These are phyloP conservation scores for Xanthia togata DNA, from an alignment of 2,888 invertebrate species.

Conservation along the genomic window DNA sequence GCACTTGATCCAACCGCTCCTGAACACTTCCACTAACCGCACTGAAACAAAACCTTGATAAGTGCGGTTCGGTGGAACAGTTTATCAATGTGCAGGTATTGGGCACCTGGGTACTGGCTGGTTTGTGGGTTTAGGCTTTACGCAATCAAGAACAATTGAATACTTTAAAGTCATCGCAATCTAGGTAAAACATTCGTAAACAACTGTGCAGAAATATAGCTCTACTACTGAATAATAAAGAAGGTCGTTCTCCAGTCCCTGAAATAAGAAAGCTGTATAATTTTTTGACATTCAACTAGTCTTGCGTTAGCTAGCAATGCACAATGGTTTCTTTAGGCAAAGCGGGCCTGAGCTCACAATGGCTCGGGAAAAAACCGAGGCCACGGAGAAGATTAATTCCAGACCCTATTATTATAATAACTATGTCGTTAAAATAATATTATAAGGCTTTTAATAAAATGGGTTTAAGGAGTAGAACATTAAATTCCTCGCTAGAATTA, in stretches of 20 bases:
- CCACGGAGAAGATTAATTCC: slow-evolving; percentile 49
- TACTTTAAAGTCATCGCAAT: neutral
- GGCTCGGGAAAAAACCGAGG: slow-evolving; percentile 40
- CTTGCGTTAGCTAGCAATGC: slow-evolving; percentile 46
- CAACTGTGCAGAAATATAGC: slow-evolving; percentile 13
- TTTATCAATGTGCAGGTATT: neutral
- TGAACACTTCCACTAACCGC: neutral
- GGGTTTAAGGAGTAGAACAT: slow-evolving; percentile 21
- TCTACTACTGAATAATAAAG: slow-evolving; percentile 33
- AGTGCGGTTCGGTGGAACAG: neutral
- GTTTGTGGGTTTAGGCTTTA: neutral
- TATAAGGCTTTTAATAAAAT: slow-evolving; percentile 25
- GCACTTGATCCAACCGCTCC: neutral
- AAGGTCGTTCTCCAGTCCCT: slow-evolving; percentile 10
- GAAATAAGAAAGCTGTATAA: slow-evolving; percentile 51
- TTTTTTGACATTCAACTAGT: slow-evolving; percentile 55
- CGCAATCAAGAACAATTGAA: neutral
- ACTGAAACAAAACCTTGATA: neutral
- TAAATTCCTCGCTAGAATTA: slow-evolving; percentile 27
- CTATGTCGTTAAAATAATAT: slow-evolving; percentile 34
- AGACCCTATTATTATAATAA: slow-evolving; percentile 52
- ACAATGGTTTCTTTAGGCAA: slow-evolving; percentile 52
- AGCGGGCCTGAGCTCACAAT: slow-evolving; percentile 44
- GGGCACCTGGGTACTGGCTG: too few relatives aligned
- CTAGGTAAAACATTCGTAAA: slow-evolving; percentile 4